Base-by-base conservation (phyloP, 2,888 invertebrate genomes). In the Synanthedon vespiformis region DNA sequence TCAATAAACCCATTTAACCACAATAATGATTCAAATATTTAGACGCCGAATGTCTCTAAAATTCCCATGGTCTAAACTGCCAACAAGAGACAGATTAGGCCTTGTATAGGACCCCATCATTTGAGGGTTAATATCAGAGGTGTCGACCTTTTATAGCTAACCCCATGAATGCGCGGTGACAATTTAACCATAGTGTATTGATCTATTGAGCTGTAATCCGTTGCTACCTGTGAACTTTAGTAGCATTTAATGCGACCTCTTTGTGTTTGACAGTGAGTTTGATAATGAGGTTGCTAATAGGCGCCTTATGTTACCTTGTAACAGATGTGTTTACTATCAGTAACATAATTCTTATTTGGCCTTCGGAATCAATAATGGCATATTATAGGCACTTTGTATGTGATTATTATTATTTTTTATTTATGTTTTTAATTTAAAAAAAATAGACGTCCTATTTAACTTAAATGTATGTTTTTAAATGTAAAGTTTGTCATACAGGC, bases 11-110 rank as follows among this genome's bases (percentile, higher is more conserved):
- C 57, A 59, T 65, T 61, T 53, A 64, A 76, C 77, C 65, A 61
- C 77, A 75, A 77, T 70, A 73, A 72, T 67, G 55, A 60, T 65
- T 34, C 64, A 65, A 68, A 72, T 81, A 78, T 83, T 83, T 83
- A 65, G 76, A 80, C 70, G 71, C 58, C 60, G 14, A 63, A 49
- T 70, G 76, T 63, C 72, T 67, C 57, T 61, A 64, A 73, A 68
- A 73, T 85, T 86, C 85, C 83, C 85, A 86, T 72, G 69, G 67
- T 61, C 59, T 59, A 58, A 63, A 57, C 59, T 66, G 58, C 59
- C 54, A 61, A 64, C 56, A 61, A 61, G 61, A 61, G 59, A 53
- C 51, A 65, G 63, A 65, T 68, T 70, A 67, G 61, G 65, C 48
- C 22, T 18, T 48, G 6, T 48, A 48, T 18, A 16, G 16, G 63